Evolutionary conservation across 2,113 vertebrate species (phyloP).

Genomic region (Myrmophylax atrothorax): DNA sequence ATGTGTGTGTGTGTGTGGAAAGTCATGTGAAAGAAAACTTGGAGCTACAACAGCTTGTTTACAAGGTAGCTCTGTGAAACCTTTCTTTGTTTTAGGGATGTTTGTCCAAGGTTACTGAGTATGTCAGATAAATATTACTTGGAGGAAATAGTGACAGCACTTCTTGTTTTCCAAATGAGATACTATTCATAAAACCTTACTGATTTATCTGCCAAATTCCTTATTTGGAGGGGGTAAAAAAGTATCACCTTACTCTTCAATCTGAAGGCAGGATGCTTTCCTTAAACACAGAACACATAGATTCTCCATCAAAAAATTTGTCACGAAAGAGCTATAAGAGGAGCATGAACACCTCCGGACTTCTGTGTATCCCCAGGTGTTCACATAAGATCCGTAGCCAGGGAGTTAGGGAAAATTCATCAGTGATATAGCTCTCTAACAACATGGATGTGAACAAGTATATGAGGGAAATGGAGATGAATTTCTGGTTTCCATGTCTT

Average conservation of each 20-base stretch:
- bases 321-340: neutral
- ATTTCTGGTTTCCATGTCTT: neutral
- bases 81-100: neutral
- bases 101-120: neutral
- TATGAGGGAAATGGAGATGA: neutral
- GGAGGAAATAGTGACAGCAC: neutral
- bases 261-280: neutral
- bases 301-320: neutral
- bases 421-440: rapidly evolving
- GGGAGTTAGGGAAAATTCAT: neutral
- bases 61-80: neutral
- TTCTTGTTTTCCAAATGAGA: neutral
- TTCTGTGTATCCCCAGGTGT: neutral
- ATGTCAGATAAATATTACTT: neutral
- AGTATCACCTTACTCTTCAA: neutral
- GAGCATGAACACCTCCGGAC: neutral
- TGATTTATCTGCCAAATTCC: neutral
- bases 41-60: neutral
- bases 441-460: neutral
- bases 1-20: rapidly evolving
- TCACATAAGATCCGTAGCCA: neutral
- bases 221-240: neutral
- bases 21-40: neutral
- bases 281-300: neutral
- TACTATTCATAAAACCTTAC: neutral